Percentiles rank a stretch among this genome's conserved stretches.
These are phyloP conservation scores for Lithophane leautieri DNA, from an alignment of 2,888 invertebrate genomes.

Conservation along the genomic window DNA sequence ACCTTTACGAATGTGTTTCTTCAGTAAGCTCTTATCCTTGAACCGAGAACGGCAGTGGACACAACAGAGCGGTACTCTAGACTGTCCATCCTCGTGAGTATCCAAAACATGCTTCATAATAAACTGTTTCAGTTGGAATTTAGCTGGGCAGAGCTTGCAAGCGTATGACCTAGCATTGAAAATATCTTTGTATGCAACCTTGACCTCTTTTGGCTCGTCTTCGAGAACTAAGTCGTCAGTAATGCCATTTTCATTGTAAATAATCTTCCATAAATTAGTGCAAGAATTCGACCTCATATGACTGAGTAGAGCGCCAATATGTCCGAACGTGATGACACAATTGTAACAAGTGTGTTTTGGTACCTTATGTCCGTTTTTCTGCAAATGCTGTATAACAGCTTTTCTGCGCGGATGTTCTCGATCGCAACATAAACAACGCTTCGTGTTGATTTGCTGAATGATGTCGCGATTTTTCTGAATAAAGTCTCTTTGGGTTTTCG, in stretches of 20 bases:
- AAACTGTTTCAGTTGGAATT: slow-evolving; percentile 88
- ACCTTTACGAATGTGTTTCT: slow-evolving; percentile 88
- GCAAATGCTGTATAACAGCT: slow-evolving; percentile 89
- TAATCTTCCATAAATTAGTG: slow-evolving; percentile 88
- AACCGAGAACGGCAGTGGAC: slow-evolving; percentile 86
- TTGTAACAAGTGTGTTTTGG: slow-evolving; percentile 92
- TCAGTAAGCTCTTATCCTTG: slow-evolving; percentile 85
- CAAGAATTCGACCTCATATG: slow-evolving; percentile 89
- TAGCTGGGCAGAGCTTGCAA: slow-evolving; percentile 88
- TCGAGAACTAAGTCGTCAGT: slow-evolving; percentile 87
- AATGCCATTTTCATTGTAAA: slow-evolving; percentile 87
- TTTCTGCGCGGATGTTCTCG: slow-evolving; percentile 87
- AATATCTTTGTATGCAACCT: slow-evolving; percentile 87
- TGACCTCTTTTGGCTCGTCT: slow-evolving; percentile 82
- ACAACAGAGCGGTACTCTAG: slow-evolving; percentile 82
- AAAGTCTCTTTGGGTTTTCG: slow-evolving; percentile 86
- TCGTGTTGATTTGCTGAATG: slow-evolving; percentile 88
- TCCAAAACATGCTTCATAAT: slow-evolving; percentile 89
- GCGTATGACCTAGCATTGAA: slow-evolving; percentile 88
- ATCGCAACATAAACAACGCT: slow-evolving; percentile 87
- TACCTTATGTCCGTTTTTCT: slow-evolving; percentile 90
- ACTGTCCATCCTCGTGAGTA: slow-evolving; percentile 88
- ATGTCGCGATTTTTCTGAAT: slow-evolving; percentile 85
- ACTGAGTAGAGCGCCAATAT: slow-evolving; percentile 88
- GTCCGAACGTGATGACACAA: slow-evolving; percentile 90